Evolutionary conservation across 2,888 invertebrate species (phyloP), one percentile per base, ranked within the genome.

Genomic region (Peribatodes rhomboidaria): DNA sequence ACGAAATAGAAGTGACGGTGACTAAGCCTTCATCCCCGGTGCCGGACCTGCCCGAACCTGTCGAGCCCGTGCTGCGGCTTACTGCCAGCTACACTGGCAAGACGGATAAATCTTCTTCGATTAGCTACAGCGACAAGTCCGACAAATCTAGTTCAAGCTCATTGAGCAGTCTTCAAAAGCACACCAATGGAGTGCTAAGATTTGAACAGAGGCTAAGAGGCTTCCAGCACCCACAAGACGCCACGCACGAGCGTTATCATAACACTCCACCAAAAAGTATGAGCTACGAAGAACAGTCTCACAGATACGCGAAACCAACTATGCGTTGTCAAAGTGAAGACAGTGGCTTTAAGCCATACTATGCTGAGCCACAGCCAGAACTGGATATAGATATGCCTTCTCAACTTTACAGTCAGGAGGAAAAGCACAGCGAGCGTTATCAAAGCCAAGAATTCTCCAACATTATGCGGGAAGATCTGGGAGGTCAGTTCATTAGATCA

Each of bases 371-470:
- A 8, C 91, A 93, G 68, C 91, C 91, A 0, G 93, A 94, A 73
- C 91, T 95, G 61, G 94, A 94, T 42, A 95, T 95, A 61, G 94
- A 93, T 70, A 90, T 92, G 83, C 93, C 93, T 13, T 93, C 93
- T 31, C 89, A 94, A 53, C 85, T 95, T 9, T 95, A 95, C 74
- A 94, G 94, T 49, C 94, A 94, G 76, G 94, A 93, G 81, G 95
- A 95, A 73, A 95, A 95, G 76, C 90, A 95, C 44, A 94, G 95
- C 18, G 94, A 95, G 78, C 94, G 95, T 1, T 95, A 95, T 79
- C 95, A 95, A 82, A 95, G 95, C 70, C 95, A 95, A 84, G 95
- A 95, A 72, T 95, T 95, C 81, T 93, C 95, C 0, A 89, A 86
- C 64, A 89, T 93, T 18, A 85, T 93, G 61, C 85, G 89, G 14